These are phyloP conservation scores for Carassius auratus DNA, from an alignment of 2,113 vertebrate species.

Conservation along the genomic window DNA sequence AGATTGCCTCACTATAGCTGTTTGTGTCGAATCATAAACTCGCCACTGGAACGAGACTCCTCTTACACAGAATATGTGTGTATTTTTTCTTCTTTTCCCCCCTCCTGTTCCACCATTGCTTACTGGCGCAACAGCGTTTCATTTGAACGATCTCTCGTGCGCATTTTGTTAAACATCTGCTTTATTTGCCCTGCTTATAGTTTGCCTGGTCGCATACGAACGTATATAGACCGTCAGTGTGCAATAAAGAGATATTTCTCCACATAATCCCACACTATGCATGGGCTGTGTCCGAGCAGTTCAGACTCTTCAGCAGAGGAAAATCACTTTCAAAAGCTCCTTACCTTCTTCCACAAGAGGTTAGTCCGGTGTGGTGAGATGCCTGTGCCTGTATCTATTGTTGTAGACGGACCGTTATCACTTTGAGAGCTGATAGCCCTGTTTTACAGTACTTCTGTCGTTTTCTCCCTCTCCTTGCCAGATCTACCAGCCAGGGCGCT, in stretches of 20 bases:
- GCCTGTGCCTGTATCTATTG: constrained; percentile 20
- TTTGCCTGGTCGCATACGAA: not conserved
- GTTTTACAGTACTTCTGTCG: constrained; percentile 54
- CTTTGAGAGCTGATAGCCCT: constrained; percentile 49
- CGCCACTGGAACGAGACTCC: constrained; percentile 40
- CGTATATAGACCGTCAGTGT: not conserved
- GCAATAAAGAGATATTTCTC: constrained; percentile 13
- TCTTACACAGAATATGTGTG: not conserved
- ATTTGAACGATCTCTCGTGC: not conserved
- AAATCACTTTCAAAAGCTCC: constrained; percentile 55
- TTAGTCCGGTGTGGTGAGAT: constrained; percentile 41
- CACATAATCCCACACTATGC: constrained; percentile 44
- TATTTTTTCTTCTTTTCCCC: constrained; percentile 11
- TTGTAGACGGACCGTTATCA: constrained; percentile 49
- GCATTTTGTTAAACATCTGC: not conserved
- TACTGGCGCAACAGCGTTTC: constrained; percentile 49
- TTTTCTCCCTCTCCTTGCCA: constrained; percentile 47
- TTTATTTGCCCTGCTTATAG: not conserved
- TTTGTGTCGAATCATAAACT: constrained; percentile 14
- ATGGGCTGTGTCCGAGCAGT: constrained; percentile 45
- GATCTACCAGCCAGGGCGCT: constrained; percentile 61
- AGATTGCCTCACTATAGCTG: not conserved
- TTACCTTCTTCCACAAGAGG: constrained; percentile 56
- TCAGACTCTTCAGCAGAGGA: constrained; percentile 30
- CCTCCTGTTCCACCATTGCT: constrained; percentile 53